Conservation (phyloP, 1,140 invertebrate species). For the Dolichoris vasculosae region DNA sequence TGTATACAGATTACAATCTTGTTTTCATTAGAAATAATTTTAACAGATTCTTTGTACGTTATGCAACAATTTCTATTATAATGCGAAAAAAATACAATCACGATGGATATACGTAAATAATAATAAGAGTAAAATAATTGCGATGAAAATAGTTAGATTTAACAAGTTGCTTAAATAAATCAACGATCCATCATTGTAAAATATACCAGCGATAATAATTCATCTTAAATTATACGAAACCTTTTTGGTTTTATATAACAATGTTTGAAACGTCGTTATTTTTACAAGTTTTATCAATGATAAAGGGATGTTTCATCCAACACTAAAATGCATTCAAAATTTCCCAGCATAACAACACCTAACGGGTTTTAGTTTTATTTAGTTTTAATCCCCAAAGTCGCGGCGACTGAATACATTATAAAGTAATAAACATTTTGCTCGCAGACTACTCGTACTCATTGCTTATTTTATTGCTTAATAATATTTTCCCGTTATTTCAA, state of each 20-base stretch:
- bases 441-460: background rate
- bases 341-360: background rate
- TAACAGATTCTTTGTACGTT: background rate
- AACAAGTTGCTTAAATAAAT: background rate
- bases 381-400: background rate
- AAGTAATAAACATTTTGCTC: background rate
- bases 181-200: background rate
- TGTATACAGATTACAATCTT: background rate
- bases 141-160: background rate
- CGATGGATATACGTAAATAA: background rate
- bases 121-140: background rate
- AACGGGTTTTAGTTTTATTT: background rate
- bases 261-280: too few relatives aligned
- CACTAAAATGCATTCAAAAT: background rate
- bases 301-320: background rate
- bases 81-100: background rate
- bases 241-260: too few relatives aligned
- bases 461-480: conserved; percentile 25
- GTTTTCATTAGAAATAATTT: background rate
- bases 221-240: too few relatives aligned
- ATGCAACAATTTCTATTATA: too few relatives aligned
- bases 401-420: background rate
- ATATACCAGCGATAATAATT: background rate
- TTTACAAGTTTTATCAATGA: background rate
- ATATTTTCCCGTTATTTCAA: background rate